Evolutionary conservation across 2,113 vertebrate species (phyloP).

Genomic region (Nesoenas mayeri): DNA sequence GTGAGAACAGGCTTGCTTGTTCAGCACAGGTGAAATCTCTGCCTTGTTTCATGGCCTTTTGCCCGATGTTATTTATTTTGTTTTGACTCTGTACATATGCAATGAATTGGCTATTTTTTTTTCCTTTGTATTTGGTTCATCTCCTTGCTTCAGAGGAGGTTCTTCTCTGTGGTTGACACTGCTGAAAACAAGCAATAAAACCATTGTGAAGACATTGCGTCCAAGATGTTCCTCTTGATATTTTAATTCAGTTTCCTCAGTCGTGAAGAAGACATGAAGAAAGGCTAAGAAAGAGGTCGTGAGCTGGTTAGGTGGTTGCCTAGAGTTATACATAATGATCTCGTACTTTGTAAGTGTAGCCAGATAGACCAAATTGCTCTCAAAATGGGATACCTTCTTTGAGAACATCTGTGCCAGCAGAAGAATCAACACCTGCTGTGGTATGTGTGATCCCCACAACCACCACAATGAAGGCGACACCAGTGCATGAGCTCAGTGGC

Average conservation of each 20-base stretch:
- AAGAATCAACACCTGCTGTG: not conserved
- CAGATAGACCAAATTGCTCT: not conserved
- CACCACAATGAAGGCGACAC: not conserved
- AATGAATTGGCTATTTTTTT: not conserved
- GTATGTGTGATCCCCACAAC: not conserved
- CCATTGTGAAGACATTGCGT: not conserved
- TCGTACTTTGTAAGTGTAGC: not conserved
- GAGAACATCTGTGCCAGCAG: not conserved
- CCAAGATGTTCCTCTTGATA: not conserved
- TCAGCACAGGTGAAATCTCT: not conserved
- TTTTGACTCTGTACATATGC: slow-evolving; percentile 40
- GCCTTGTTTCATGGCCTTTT: slow-evolving; percentile 42
- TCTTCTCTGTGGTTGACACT: slow-evolving; percentile 50
- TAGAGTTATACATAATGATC: not conserved
- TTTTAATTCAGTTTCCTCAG: not conserved
- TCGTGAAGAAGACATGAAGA: not conserved
- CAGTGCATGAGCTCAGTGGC: not conserved
- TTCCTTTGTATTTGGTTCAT: slow-evolving; percentile 25
- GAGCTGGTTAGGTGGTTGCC: not conserved
- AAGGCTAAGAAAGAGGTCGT: not conserved
- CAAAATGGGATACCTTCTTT: not conserved
- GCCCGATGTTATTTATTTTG: slow-evolving; percentile 56
- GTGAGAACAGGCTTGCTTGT: not conserved
- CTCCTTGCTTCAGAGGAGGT: slow-evolving; percentile 16
- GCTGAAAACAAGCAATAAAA: slow-evolving; percentile 67